Evolutionary conservation across 2,113 vertebrate species (phyloP).

Genomic region (Illadopsis cleaveri): DNA sequence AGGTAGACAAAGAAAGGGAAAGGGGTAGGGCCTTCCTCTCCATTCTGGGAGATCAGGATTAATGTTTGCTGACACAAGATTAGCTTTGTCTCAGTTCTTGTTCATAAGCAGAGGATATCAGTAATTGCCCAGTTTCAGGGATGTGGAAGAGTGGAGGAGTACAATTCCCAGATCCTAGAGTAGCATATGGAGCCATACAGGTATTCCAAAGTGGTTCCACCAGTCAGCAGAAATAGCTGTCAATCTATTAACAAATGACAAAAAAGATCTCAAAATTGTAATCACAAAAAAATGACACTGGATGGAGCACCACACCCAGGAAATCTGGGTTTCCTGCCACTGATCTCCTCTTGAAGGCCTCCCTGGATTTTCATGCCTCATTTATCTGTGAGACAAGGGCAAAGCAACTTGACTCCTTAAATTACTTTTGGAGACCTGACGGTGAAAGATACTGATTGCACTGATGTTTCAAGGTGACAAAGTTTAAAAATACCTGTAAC

Average conservation of each 20-base stretch:
- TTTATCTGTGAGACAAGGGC: neutral
- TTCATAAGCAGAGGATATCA: neutral
- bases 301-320: slow-evolving; percentile 33
- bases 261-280: neutral
- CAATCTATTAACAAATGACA: neutral
- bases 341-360: neutral
- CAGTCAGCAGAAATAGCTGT: neutral
- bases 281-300: slow-evolving; percentile 34
- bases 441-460: neutral
- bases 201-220: neutral
- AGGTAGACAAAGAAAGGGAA: neutral
- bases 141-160: neutral
- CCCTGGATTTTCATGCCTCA: neutral
- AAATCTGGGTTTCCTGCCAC: neutral
- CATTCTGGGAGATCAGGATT: neutral
- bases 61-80: neutral
- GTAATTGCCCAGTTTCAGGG: neutral
- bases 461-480: neutral
- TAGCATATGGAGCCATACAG: neutral
- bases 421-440: neutral
- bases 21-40: neutral
- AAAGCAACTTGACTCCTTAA: neutral
- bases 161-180: neutral
- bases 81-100: neutral
- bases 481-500: neutral